Evolutionary conservation across 2,797 vertebrate genomes (phyloP), one percentile per base, ranked within the genome.

Genomic region (Mycteria americana): DNA sequence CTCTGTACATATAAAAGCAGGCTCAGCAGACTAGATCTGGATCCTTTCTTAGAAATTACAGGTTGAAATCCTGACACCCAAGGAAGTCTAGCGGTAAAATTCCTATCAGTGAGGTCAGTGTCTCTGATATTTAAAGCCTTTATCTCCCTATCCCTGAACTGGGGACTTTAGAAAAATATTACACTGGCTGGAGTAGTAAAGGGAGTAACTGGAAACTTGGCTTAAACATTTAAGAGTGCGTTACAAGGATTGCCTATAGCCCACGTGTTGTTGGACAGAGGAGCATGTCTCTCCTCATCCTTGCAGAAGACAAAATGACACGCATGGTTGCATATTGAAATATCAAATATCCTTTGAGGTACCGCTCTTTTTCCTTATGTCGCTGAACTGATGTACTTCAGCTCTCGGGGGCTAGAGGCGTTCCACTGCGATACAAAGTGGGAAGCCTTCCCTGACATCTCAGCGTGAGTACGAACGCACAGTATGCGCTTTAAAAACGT

Each of bases 391-490:
- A 21, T 37, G 69, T 28, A 17, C 59, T 31, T 72, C 75, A 69
- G 73, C 70, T 87, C 33, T 43, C 3, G 0, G 50, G 39, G 33
- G 23, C 65, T 31, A 21, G 89, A 88, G 53, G 46, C 4, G 0
- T 90, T 94, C 60, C 14, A 1, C 60, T 18, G 70, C 2, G 0
- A 14, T 2, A 31, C 35, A 15, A 50, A 74, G 31, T 0, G 35
- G 78, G 72, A 54, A 89, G 75, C 68, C 50, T 45, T 10, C 41
- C 70, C 68, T 83, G 82, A 14, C 78, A 21, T 30, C 87, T 62
- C 85, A 28, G 72, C 21, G 0, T 9, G 88, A 48, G 60, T 4
- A 13, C 0, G 0, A 57, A 25, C 0, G 14, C 63, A 31, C 53
- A 24, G 79, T 6, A 4, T 4, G 64, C 0, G 1, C 45, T 84